Conservation (phyloP, 2,888 invertebrate species). For the Bellardia pandia region DNA sequence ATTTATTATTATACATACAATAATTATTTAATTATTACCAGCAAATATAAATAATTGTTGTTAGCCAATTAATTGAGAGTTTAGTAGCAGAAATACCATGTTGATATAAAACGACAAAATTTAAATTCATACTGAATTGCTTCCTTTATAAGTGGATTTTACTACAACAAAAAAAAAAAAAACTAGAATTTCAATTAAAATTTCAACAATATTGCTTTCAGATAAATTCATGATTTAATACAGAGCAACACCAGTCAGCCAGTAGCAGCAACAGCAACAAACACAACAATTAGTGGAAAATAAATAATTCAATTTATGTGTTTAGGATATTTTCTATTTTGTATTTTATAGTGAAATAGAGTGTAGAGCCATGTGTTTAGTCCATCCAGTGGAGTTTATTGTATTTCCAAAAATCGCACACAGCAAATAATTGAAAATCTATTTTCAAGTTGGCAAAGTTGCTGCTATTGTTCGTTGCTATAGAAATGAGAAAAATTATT, state of each 20-base stretch:
- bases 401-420: constrained; percentile 11
- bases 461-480: constrained; percentile 43
- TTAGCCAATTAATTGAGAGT: background rate
- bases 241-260: constrained; percentile 3
- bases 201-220: constrained; percentile 55
- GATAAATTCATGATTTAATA: constrained; percentile 52
- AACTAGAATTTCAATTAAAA: constrained; percentile 62
- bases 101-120: constrained; percentile 23
- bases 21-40: constrained; percentile 15
- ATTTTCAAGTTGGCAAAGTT: constrained; percentile 56
- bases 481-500: constrained; percentile 19
- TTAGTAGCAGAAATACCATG: background rate
- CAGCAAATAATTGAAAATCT: constrained; percentile 60
- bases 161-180: background rate
- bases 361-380: constrained; percentile 3
- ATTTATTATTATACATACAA: background rate
- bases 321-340: constrained; percentile 58
- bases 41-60: constrained; percentile 11
- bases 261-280: constrained; percentile 38
- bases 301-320: constrained; percentile 69
- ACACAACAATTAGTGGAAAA: constrained; percentile 66
- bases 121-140: constrained; percentile 15
- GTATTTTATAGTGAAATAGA: background rate
- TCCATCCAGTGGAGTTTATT: constrained; percentile 12
- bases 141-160: constrained; percentile 31